Base-by-base conservation (phyloP, 2,797 vertebrate genomes). In the Vespertilio murinus region DNA sequence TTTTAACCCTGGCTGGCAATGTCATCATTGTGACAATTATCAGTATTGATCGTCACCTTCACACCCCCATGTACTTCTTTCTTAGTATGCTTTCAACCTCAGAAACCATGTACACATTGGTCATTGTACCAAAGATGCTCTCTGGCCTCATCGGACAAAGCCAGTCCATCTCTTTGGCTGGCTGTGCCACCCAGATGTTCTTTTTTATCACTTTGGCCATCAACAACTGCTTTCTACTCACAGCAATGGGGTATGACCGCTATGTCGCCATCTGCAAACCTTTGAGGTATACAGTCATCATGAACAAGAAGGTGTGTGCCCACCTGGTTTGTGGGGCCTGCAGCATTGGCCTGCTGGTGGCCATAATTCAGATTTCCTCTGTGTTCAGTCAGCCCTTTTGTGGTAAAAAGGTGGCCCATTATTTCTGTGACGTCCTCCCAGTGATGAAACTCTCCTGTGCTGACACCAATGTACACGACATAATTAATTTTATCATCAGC, bases 11-110 rank as follows among this genome's bases (percentile, higher is more conserved):
- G 87, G 82, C 86, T 78, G 95, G 97, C 23, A 98, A 97, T 92
- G 64, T 74, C 65, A 52, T 93, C 47, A 97, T 97, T 33, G 90
- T 97, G 78, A 86, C 33, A 17, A 67, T 94, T 30, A 95, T 96
- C 49, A 80, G 91, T 49, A 67, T 73, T 28, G 87, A 96, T 40
- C 89, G 2, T 25, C 61, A 78, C 35, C 96, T 98, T 7, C 97
- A 97, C 40, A 97, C 96, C 0, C 97, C 97, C 38, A 97, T 98
- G 97, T 98, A 98, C 83, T 98, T 97, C 81, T 98, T 98, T 73
- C 92, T 98, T 23, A 69, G 95, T 65, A 88, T 95, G 35, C 95
- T 98, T 40, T 98, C 97, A 11, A 61, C 59, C 20, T 96, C 96
- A 20, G 96, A 98, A 78, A 96, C 97, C 0, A 1, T 96, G 14